Conservation (phyloP, 2,113 vertebrate species). For the Clinocottus analis region DNA sequence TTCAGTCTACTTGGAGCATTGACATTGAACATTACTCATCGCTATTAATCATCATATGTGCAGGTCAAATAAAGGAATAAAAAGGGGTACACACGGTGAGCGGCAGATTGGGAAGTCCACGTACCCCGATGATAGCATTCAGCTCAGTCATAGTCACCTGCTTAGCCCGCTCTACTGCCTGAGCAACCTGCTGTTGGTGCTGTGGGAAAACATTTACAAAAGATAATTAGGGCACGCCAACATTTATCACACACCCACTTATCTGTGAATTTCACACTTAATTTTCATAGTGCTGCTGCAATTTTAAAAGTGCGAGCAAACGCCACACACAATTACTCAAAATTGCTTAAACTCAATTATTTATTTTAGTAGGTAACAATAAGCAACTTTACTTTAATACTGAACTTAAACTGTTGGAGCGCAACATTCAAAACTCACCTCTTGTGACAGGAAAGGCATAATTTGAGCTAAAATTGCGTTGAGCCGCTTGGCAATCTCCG, state of each 20-base stretch:
- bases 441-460: slow-evolving; percentile 99
- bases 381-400: slow-evolving; percentile 1
- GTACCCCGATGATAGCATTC: slow-evolving; percentile 99
- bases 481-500: slow-evolving; percentile 97
- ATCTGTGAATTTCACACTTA: slow-evolving; percentile 47
- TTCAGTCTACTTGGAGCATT: neutral
- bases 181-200: slow-evolving; percentile 98
- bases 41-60: slow-evolving; percentile 33
- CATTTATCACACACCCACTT: slow-evolving; percentile 44
- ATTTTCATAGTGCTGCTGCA: slow-evolving; percentile 27
- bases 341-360: slow-evolving; percentile 15
- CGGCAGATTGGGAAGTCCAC: slow-evolving; percentile 92
- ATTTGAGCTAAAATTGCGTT: slow-evolving; percentile 98
- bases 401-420: slow-evolving; percentile 22
- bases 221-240: slow-evolving; percentile 36
- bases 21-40: slow-evolving; percentile 6
- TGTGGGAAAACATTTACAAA: slow-evolving; percentile 85
- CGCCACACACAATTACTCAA: slow-evolving; percentile 30
- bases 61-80: slow-evolving; percentile 79
- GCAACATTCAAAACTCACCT: slow-evolving; percentile 86
- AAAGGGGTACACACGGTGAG: slow-evolving; percentile 86
- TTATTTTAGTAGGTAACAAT: slow-evolving; percentile 9
- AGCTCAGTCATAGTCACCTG: slow-evolving; percentile 99
- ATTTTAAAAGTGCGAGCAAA: slow-evolving; percentile 30
- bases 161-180: slow-evolving; percentile 97